A percentile compares a stretch with the other conserved stretches of the same genome.
Conservation (phyloP, 2,888 invertebrate genomes). For the Athetis lepigone region DNA sequence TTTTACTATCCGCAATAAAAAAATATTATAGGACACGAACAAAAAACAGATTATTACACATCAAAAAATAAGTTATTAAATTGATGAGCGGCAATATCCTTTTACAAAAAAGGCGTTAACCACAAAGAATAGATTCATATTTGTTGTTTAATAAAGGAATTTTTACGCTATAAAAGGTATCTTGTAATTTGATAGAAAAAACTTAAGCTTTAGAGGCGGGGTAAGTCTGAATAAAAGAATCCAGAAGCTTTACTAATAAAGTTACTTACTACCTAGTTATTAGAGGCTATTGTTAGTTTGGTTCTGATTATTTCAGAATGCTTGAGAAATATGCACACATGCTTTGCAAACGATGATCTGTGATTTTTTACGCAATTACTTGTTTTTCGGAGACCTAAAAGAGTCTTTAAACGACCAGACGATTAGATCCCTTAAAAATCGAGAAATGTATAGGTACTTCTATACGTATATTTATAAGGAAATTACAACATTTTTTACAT, state of each 20-base stretch:
- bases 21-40: constrained; percentile 54
- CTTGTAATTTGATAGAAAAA: constrained; percentile 71
- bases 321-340: not conserved
- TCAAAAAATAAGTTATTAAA: constrained; percentile 82
- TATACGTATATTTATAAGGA: not conserved
- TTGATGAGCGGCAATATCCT: constrained; percentile 85
- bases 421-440: too few species aligned
- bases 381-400: too few species aligned
- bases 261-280: constrained; percentile 38
- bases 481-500: too few species aligned
- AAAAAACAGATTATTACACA: constrained; percentile 78
- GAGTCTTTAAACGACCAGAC: too few species aligned
- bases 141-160: constrained; percentile 87
- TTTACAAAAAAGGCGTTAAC: constrained; percentile 85
- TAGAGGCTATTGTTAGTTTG: constrained; percentile 15
- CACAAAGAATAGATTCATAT: constrained; percentile 82
- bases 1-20: constrained; percentile 57
- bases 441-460: too few species aligned
- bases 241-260: constrained; percentile 73
- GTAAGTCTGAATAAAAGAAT: constrained; percentile 68
- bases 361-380: too few species aligned
- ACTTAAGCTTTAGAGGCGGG: constrained; percentile 60
- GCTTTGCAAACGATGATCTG: too few species aligned
- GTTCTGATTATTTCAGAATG: not conserved
- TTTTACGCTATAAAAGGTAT: constrained; percentile 85